A percentile compares a stretch with the other conserved stretches of the same genome.
phyloP scores from a whole-genome alignment of 2,113 vertebrate species.

The Polypterus senegalus region DNA sequence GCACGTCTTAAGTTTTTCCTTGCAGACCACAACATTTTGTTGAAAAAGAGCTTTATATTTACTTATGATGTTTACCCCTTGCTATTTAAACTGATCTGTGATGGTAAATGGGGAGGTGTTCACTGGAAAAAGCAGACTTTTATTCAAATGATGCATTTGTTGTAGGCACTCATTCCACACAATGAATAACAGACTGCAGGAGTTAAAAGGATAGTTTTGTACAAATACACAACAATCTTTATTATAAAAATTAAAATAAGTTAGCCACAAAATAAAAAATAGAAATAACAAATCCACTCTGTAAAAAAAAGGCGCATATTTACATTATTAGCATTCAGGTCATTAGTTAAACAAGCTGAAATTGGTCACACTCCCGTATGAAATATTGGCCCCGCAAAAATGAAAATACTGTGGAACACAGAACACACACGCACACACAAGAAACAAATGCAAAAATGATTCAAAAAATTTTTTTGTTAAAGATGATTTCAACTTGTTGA shows the following conservation, averaged over 20 bases:
- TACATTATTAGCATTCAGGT: constrained; percentile 53
- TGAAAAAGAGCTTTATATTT: too few species aligned
- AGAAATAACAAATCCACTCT: constrained; percentile 75
- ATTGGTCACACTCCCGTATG: constrained; percentile 81
- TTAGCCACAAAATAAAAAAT: constrained; percentile 83
- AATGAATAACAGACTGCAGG: fast-evolving
- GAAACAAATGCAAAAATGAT: constrained; percentile 39
- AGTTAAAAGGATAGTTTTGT: constrained; percentile 18
- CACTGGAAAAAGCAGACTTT: too few species aligned
- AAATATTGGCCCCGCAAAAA: constrained; percentile 65
- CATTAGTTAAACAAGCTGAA: constrained; percentile 55
- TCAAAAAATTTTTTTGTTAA: constrained; percentile 25
- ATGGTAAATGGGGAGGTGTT: too few species aligned
- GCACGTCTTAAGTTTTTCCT: too few species aligned
- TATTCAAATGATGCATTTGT: too few species aligned
- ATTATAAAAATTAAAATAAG: constrained; percentile 89
- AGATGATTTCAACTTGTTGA: too few species aligned
- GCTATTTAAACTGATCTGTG: too few species aligned
- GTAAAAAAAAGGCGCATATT: constrained; percentile 66
- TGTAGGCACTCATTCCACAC: not conserved
- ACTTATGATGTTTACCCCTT: too few species aligned
- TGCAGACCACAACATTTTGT: too few species aligned
- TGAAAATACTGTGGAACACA: constrained; percentile 44
- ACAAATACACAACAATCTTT: constrained; percentile 83
- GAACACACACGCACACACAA: constrained; percentile 44